Evolutionary conservation across 64 coral and sea anemone species (phyloP).

Genomic region (Montipora efflorescens): DNA sequence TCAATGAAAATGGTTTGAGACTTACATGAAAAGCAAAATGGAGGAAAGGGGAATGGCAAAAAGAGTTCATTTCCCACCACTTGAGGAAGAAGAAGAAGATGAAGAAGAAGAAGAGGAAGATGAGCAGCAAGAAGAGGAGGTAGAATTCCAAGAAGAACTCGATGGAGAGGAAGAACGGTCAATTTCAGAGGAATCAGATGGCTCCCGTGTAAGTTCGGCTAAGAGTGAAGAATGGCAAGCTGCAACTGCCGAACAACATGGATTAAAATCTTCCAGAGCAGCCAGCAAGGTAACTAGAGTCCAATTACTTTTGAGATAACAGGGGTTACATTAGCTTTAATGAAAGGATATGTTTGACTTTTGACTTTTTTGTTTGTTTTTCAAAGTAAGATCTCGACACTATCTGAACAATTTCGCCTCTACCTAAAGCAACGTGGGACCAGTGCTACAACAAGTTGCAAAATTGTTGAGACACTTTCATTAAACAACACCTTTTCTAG

Average conservation of each 20-base stretch:
- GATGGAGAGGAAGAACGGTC: background rate
- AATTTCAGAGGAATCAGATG: background rate
- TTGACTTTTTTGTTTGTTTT: too few relatives aligned
- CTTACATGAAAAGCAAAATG: background rate
- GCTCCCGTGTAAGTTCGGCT: background rate
- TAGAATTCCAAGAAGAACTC: background rate
- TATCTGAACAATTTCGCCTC: too few relatives aligned
- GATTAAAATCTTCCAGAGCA: background rate
- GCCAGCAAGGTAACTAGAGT: background rate
- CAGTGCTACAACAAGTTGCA: too few relatives aligned
- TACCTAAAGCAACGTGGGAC: too few relatives aligned
- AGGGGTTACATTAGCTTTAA: too few relatives aligned
- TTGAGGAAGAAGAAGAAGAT: background rate
- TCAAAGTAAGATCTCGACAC: too few relatives aligned
- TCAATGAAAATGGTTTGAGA: background rate
- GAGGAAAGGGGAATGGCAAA: background rate
- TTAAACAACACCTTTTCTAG: too few relatives aligned
- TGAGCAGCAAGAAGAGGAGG: background rate
- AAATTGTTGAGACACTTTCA: too few relatives aligned
- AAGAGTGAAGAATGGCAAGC: constrained; percentile 7
- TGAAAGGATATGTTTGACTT: too few relatives aligned
- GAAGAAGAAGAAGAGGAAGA: background rate
- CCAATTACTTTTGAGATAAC: too few relatives aligned
- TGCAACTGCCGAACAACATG: background rate
- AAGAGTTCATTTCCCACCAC: background rate